Evolutionary conservation across 2,113 vertebrate species (phyloP).

Genomic region (Pelusios castaneus): DNA sequence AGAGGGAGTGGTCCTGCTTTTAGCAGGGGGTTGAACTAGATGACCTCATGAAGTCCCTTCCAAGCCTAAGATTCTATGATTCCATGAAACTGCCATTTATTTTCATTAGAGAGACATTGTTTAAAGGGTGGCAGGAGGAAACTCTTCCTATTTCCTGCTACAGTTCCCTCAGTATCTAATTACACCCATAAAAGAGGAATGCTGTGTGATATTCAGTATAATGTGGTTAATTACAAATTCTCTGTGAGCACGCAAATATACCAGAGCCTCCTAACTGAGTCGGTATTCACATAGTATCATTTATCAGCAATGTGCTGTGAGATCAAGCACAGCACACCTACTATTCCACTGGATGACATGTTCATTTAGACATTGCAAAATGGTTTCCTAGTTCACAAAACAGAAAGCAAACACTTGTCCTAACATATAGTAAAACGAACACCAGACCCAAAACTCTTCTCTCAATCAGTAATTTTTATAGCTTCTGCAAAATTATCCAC

Average conservation of each 20-base stretch:
- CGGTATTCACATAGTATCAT: constrained; percentile 1
- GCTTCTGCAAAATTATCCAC: not conserved
- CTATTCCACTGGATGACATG: not conserved
- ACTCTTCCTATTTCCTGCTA: constrained; percentile 38
- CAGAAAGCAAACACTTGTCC: not conserved
- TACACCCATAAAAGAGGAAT: constrained; percentile 21
- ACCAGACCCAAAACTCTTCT: not conserved
- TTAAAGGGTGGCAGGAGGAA: constrained; percentile 58
- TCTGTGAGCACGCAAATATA: constrained; percentile 8
- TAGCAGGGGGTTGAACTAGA: too few relatives aligned
- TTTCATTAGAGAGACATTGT: constrained; percentile 68
- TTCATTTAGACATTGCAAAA: constrained; percentile 10
- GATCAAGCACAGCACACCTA: not conserved
- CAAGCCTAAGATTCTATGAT: too few relatives aligned
- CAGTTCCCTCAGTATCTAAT: constrained; percentile 51
- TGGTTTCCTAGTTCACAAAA: not conserved
- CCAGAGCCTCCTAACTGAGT: not conserved
- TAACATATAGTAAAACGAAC: not conserved
- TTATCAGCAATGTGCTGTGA: not conserved
- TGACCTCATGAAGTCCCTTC: too few relatives aligned
- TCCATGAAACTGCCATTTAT: constrained; percentile 58
- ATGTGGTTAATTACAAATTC: constrained; percentile 33
- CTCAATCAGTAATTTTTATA: not conserved
- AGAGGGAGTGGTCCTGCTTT: too few relatives aligned
- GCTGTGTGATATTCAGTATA: constrained; percentile 19